Conservation (phyloP, 2,797 vertebrate species). For the Atherinosoma microstoma region DNA sequence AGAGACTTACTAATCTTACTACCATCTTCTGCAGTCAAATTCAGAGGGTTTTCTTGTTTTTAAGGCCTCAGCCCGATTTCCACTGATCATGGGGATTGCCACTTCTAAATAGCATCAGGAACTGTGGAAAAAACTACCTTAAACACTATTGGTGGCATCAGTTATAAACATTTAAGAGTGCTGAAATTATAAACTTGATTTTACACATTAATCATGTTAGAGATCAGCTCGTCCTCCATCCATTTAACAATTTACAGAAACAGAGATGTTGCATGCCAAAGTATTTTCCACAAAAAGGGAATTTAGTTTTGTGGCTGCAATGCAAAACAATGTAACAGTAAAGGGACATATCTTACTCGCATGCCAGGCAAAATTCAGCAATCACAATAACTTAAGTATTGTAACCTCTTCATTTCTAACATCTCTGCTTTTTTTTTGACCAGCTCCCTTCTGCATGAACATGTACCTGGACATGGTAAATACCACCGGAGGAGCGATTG, state of each 20-base stretch:
- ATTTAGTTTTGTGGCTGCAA: not conserved
- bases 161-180: too few species aligned
- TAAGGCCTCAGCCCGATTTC: too few species aligned
- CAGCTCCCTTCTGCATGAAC: constrained; percentile 91
- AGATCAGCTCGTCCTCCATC: not conserved
- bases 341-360: not conserved
- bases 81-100: too few species aligned
- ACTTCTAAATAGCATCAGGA: too few species aligned
- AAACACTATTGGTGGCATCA: too few species aligned
- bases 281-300: not conserved
- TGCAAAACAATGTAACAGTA: not conserved
- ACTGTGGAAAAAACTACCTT: too few species aligned
- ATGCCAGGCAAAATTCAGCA: not conserved
- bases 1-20: too few species aligned
- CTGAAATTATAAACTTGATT: not conserved
- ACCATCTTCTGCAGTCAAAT: too few species aligned
- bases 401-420: not conserved
- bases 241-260: not conserved
- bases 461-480: constrained; percentile 95
- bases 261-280: not conserved
- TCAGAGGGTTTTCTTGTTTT: too few species aligned
- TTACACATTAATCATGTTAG: not conserved
- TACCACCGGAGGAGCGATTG: constrained; percentile 91
- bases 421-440: constrained; percentile 18
- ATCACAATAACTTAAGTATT: not conserved